Conservation (phyloP, 2,113 vertebrate genomes). For the Phyllostomus discolor region DNA sequence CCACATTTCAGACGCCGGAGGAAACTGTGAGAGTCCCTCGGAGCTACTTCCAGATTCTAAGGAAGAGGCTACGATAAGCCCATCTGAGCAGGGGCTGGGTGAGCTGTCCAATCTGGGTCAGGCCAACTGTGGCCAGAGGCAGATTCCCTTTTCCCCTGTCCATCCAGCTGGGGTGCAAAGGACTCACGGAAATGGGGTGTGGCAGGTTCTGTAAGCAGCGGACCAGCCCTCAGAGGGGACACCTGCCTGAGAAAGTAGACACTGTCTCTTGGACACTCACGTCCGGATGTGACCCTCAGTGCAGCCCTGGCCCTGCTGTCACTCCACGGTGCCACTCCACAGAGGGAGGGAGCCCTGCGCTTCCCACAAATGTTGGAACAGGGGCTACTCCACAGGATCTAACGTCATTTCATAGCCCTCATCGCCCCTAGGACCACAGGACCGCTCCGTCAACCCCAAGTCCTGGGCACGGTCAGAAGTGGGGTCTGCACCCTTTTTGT, state of each 20-base stretch:
- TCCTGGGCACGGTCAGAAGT: background rate
- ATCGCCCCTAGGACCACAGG: background rate
- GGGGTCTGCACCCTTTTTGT: background rate
- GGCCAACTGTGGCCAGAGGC: fast-evolving
- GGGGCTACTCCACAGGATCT: fast-evolving
- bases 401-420: fast-evolving
- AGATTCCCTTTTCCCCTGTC: background rate
- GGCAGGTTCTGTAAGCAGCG: too few species aligned
- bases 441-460: background rate
- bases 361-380: background rate
- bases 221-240: background rate
- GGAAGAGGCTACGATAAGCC: background rate
- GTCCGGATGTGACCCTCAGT: fast-evolving
- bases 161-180: background rate
- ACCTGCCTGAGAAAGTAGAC: background rate
- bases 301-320: background rate
- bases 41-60: background rate
- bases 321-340: fast-evolving
- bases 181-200: background rate
- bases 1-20: background rate
- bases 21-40: background rate
- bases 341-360: background rate
- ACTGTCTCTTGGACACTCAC: fast-evolving
- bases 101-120: fast-evolving
- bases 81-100: background rate